phyloP scores from a whole-genome alignment of 2,113 vertebrate genomes.

The Brienomyrus brachyistius region DNA sequence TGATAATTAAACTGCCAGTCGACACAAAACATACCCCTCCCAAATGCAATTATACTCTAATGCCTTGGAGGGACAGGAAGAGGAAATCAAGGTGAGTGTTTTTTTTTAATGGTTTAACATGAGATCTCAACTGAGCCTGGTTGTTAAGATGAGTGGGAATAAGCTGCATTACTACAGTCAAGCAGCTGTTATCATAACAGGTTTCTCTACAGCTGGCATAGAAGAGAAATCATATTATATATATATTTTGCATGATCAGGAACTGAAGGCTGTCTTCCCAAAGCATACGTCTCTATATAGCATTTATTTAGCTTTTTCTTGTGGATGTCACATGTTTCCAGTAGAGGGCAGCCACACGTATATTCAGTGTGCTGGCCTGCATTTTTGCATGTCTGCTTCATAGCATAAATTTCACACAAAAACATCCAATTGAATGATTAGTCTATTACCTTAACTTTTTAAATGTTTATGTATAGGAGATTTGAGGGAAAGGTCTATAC shows the following conservation, averaged over 20 bases:
- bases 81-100: background rate
- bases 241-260: background rate
- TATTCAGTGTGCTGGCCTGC: background rate
- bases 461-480: background rate
- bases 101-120: background rate
- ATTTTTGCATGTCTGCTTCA: background rate
- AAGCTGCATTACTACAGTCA: background rate
- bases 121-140: background rate
- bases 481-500: background rate
- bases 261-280: background rate
- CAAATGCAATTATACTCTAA: background rate
- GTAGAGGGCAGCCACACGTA: background rate
- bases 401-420: background rate
- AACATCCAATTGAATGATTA: background rate
- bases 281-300: background rate
- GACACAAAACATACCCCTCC: background rate
- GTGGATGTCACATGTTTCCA: background rate
- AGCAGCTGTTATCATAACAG: background rate
- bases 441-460: background rate
- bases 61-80: background rate
- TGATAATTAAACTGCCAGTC: background rate
- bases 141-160: background rate
- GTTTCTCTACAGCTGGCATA: background rate
- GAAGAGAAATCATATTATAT: background rate
- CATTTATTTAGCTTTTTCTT: background rate